Conservation (phyloP, 2,888 invertebrate genomes). For the Parnassius apollo region DNA sequence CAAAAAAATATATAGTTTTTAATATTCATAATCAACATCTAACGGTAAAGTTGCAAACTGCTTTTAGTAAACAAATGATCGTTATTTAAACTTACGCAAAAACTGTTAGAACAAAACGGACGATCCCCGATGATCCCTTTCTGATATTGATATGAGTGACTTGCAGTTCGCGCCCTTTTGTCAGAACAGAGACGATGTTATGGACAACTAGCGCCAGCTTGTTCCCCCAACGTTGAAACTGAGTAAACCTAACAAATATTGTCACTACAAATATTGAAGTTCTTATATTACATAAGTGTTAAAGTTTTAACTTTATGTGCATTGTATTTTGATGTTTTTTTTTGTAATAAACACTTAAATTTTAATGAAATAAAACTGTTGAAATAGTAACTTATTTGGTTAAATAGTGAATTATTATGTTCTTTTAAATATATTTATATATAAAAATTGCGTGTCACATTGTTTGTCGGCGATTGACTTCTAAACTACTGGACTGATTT, state of each 20-base stretch:
- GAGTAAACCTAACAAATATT: constrained; percentile 68
- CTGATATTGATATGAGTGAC: constrained; percentile 80
- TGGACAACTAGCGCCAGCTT: constrained; percentile 61
- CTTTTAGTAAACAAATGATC: neutral
- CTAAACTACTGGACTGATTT: too few species aligned
- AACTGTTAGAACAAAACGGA: constrained; percentile 68
- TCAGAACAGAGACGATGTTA: constrained; percentile 50
- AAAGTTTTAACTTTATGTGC: neutral
- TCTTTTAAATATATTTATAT: too few species aligned
- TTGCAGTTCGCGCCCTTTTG: constrained; percentile 72
- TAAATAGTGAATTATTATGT: too few species aligned
- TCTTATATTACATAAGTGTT: constrained; percentile 53
- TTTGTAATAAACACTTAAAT: too few species aligned
- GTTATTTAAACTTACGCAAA: constrained; percentile 53
- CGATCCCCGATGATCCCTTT: constrained; percentile 44
- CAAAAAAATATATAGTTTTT: too few species aligned
- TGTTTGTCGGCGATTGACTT: too few species aligned
- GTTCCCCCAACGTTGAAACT: constrained; percentile 35
- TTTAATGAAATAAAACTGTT: too few species aligned
- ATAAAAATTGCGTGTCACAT: too few species aligned
- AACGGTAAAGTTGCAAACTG: too few species aligned
- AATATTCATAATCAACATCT: too few species aligned
- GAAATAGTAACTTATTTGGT: too few species aligned
- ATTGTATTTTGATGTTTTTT: too few species aligned
- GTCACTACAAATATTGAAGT: constrained; percentile 64